Conservation (phyloP, 2,113 vertebrate species). For the Leucosticte australis region DNA sequence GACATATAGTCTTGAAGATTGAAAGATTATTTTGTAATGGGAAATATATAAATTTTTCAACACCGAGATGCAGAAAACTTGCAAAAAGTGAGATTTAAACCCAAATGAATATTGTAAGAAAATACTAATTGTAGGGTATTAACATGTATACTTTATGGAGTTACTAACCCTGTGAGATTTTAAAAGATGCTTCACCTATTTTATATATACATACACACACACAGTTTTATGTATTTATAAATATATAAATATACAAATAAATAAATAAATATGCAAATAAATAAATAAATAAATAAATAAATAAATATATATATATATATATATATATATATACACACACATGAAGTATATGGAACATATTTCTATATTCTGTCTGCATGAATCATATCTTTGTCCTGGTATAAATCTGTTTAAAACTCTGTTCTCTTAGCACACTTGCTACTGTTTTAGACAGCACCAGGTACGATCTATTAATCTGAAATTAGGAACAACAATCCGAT, state of each 20-base stretch:
- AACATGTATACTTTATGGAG: neutral
- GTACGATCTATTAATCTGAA: neutral
- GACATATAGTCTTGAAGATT: neutral
- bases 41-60: neutral
- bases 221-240: no score
- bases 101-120: neutral
- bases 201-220: no score
- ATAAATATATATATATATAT: accelerated
- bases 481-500: neutral
- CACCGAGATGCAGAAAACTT: neutral
- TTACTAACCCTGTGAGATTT: neutral
- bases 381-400: neutral
- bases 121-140: neutral
- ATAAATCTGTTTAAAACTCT: neutral
- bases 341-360: neutral
- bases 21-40: neutral
- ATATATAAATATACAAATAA: no score
- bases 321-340: no score
- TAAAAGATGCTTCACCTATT: neutral
- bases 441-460: neutral
- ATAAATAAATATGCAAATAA: no score
- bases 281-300: no score
- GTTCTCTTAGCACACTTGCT: neutral
- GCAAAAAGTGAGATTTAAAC: neutral
- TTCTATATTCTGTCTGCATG: neutral